phyloP scores from a whole-genome alignment of 2,113 vertebrate species.

The Paramormyrops kingsleyae region DNA sequence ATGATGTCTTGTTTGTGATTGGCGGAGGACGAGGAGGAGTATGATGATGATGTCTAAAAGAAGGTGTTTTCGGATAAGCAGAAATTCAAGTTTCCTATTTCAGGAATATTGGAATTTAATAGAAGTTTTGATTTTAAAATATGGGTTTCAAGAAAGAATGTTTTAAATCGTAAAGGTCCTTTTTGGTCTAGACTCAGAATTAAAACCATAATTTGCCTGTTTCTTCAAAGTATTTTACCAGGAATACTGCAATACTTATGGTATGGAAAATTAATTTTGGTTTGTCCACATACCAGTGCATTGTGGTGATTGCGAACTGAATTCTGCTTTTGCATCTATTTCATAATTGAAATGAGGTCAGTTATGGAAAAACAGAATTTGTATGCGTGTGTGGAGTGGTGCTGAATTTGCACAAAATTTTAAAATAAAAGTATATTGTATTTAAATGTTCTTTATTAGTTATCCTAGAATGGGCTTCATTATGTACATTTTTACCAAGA shows the following conservation, averaged over 20 bases:
- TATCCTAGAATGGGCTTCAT: not conserved
- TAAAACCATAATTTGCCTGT: not conserved
- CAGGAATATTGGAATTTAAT: not conserved
- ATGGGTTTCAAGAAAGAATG: not conserved
- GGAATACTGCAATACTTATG: not conserved
- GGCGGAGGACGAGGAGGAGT: not conserved
- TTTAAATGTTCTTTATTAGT: not conserved
- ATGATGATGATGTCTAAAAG: not conserved
- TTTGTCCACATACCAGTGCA: not conserved
- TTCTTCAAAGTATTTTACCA: not conserved
- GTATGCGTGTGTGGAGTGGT: not conserved
- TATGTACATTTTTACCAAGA: not conserved
- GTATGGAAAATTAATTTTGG: not conserved
- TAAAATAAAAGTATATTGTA: not conserved
- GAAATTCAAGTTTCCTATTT: not conserved
- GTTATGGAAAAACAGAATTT: not conserved
- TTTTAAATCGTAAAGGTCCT: not conserved
- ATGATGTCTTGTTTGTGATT: not conserved
- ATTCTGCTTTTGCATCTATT: not conserved
- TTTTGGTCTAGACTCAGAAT: not conserved
- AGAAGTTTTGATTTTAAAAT: not conserved
- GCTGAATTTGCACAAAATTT: conserved; percentile 1
- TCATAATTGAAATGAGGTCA: not conserved
- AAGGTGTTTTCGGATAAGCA: not conserved
- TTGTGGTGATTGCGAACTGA: not conserved